Percentiles rank a stretch among this genome's conserved stretches.
These are phyloP conservation scores for Leucopsar rothschildi DNA, from an alignment of 2,113 vertebrate genomes.

Conservation along the genomic window DNA sequence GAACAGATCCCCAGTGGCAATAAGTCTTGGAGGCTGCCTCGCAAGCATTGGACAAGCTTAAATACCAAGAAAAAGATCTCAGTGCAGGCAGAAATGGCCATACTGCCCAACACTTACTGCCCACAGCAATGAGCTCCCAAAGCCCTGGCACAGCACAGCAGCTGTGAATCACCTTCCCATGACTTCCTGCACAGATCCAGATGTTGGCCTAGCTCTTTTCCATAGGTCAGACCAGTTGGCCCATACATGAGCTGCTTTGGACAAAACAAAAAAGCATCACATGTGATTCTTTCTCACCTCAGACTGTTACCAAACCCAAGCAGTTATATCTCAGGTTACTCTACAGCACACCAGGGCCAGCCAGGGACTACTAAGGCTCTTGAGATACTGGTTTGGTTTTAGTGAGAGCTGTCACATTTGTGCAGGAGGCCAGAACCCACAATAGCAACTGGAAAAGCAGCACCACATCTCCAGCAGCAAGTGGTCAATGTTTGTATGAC, in stretches of 20 bases:
- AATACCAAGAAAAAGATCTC: neutral
- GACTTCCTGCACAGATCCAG: neutral
- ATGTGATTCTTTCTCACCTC: neutral
- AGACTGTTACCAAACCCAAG: neutral
- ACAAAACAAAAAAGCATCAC: neutral
- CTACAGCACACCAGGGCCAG: neutral
- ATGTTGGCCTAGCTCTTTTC: neutral
- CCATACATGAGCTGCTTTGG: neutral
- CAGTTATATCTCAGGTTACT: neutral
- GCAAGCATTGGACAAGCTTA: neutral
- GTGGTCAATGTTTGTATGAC: neutral
- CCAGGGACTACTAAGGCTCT: neutral
- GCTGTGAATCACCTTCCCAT: constrained; percentile 27
- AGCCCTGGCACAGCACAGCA: neutral
- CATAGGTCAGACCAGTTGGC: neutral
- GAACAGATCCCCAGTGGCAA: neutral
- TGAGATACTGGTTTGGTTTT: neutral
- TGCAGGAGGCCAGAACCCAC: neutral
- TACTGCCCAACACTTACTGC: neutral
- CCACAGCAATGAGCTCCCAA: neutral
- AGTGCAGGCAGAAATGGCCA: neutral
- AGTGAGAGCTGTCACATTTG: neutral
- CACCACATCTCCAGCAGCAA: neutral
- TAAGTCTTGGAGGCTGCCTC: neutral
- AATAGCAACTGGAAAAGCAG: neutral